Base-by-base conservation (phyloP, 1,140 invertebrate species). In the Meloidogyne chitwoodi region DNA sequence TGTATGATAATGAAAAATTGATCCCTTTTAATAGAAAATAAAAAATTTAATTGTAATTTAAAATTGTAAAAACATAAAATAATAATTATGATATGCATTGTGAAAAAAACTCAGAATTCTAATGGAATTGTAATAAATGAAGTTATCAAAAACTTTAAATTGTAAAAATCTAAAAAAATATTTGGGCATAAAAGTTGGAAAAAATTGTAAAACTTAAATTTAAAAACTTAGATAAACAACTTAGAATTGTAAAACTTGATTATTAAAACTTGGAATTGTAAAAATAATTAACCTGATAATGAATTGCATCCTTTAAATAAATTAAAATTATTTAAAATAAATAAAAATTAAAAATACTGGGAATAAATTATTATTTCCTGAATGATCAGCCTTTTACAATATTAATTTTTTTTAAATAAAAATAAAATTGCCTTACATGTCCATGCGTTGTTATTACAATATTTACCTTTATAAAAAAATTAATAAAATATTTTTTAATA, bases 381-480 rank as follows among this genome's bases (percentile, higher is more conserved):
- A 56, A 56, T 56, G 48, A 56, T 56, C 48, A 56, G 48, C 48
- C 48, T 56, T n/a, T n/a, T 8, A 56, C 6, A 26, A 14, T 27
- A 61, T 24, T 34, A 63, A 29, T 19, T 69, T 69, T 69, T 19
- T 26, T 34, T 74, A 44, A 34, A 34, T 12, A 44, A 29, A 48
- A 79, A 80, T 16, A 78, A 80, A 26, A 84, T 85, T 24, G 79
- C 77, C 27, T 84, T 84, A 19, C 84, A 79, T 85, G 84, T 10
- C 85, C 84, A 72, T 85, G 84, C 8, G 85, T 85, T 22, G 81
- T 84, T 4, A 85, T 75, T 6, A 85, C 84, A 65, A 56, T 22
- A 56, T 56, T n/a, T n/a, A 56, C 19, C 48, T 56, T n/a, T 19
- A 48, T 12, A 48, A 4, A 19, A 56, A 56, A 56, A n/a, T n/a